These are phyloP conservation scores for Poecilia latipinna DNA, from an alignment of 2,113 vertebrate genomes.

Conservation along the genomic window DNA sequence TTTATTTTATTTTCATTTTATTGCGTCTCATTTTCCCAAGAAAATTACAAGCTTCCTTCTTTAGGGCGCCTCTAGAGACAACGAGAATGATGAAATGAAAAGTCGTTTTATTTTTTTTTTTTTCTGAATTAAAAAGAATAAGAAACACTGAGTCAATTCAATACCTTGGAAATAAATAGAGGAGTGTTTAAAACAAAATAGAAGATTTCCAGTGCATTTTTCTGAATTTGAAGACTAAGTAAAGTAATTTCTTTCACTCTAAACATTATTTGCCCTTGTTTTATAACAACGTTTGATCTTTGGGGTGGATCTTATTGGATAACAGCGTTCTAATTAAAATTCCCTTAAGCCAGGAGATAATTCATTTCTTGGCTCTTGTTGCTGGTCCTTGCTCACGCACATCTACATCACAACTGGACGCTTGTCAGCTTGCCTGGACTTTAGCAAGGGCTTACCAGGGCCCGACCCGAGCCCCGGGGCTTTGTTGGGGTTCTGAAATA, in stretches of 20 bases:
- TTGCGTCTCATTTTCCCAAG: not conserved
- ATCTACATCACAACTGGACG: not conserved
- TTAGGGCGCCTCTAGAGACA: not conserved
- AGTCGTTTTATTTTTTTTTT: not conserved
- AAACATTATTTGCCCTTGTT: constrained; percentile 30
- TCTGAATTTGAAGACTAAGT: not conserved
- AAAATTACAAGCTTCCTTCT: not conserved
- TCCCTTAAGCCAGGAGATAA: constrained; percentile 57
- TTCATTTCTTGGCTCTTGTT: constrained; percentile 39
- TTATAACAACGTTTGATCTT: constrained; percentile 70
- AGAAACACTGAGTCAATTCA: not conserved
- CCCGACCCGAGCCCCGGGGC: not conserved
- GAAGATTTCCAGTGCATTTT: not conserved
- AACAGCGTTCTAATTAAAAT: constrained; percentile 52
- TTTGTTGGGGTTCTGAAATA: not conserved
- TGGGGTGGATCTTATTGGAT: constrained; percentile 52
- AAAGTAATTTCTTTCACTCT: not conserved
- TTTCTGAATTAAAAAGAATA: not conserved
- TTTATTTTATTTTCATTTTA: constrained; percentile 1
- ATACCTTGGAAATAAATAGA: not conserved
- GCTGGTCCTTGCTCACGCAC: constrained; percentile 43
- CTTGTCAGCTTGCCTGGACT: not conserved
- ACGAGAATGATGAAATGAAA: not conserved
- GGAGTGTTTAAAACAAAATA: not conserved
- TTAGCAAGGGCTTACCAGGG: not conserved